Evolutionary conservation across 1,140 invertebrate genomes (phyloP).

Genomic region (Trichogramma pretiosum): DNA sequence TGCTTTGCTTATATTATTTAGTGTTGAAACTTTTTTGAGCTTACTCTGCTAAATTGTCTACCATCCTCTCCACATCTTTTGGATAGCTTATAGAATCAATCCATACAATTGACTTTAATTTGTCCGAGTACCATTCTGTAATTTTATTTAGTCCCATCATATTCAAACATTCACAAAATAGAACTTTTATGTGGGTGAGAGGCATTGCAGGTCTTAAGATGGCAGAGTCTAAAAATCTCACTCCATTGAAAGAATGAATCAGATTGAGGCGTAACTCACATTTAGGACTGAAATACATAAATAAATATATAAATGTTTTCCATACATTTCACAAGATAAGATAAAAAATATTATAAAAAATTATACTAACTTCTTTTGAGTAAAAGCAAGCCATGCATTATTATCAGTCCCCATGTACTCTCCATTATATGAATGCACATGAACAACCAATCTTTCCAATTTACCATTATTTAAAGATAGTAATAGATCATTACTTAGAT

Average conservation of each 20-base stretch:
- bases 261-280: slow-evolving; percentile 61
- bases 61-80: too few species aligned
- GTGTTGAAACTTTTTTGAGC: too few species aligned
- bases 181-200: slow-evolving; percentile 61
- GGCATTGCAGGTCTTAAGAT: slow-evolving; percentile 65
- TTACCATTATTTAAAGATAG: slow-evolving; percentile 34
- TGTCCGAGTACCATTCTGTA: slow-evolving; percentile 52
- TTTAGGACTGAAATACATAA: slow-evolving; percentile 42
- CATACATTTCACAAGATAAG: neutral
- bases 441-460: slow-evolving; percentile 57
- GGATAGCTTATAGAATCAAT: slow-evolving; percentile 53
- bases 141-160: slow-evolving; percentile 47
- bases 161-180: slow-evolving; percentile 66
- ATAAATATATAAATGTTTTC: neutral
- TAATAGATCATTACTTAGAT: slow-evolving; percentile 56
- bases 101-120: slow-evolving; percentile 59
- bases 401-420: slow-evolving; percentile 56
- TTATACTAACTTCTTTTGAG: slow-evolving; percentile 43
- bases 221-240: slow-evolving; percentile 51
- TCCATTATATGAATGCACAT: slow-evolving; percentile 59
- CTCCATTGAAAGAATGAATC: slow-evolving; percentile 64
- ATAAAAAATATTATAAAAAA: neutral
- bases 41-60: too few species aligned
- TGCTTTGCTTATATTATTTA: too few species aligned
- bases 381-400: slow-evolving; percentile 54